Conservation (phyloP, 2,113 vertebrate species). For the Sapajus apella region DNA sequence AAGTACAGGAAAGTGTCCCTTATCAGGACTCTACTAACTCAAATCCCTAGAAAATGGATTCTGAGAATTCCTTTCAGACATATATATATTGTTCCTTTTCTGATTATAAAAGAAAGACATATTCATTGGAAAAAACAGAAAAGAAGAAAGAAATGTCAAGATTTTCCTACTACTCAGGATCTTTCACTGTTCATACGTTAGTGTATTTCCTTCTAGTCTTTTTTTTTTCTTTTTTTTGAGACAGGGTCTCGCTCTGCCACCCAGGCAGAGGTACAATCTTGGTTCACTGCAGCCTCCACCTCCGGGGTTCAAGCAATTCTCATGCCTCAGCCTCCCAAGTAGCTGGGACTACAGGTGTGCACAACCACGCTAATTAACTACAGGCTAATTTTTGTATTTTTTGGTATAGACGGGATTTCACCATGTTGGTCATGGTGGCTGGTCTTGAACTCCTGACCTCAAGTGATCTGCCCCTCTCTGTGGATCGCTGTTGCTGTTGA, state of each 20-base stretch:
- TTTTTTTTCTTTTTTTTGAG: not conserved
- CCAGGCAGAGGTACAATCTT: not conserved
- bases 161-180: not conserved
- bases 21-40: not conserved
- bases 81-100: not conserved
- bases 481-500: too few species aligned
- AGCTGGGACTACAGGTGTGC: too few species aligned
- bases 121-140: not conserved
- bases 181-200: not conserved
- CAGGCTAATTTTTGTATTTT: too few species aligned
- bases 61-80: not conserved
- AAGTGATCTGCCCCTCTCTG: too few species aligned
- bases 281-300: too few species aligned
- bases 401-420: too few species aligned
- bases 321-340: too few species aligned
- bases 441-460: too few species aligned
- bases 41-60: not conserved
- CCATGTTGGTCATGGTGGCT: too few species aligned
- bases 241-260: not conserved
- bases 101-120: slow-evolving; percentile 42
- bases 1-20: not conserved
- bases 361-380: too few species aligned
- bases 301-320: too few species aligned
- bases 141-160: not conserved
- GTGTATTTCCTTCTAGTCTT: not conserved